Base-by-base conservation (phyloP, 2,113 vertebrate genomes). In the Oncorhynchus masou region DNA sequence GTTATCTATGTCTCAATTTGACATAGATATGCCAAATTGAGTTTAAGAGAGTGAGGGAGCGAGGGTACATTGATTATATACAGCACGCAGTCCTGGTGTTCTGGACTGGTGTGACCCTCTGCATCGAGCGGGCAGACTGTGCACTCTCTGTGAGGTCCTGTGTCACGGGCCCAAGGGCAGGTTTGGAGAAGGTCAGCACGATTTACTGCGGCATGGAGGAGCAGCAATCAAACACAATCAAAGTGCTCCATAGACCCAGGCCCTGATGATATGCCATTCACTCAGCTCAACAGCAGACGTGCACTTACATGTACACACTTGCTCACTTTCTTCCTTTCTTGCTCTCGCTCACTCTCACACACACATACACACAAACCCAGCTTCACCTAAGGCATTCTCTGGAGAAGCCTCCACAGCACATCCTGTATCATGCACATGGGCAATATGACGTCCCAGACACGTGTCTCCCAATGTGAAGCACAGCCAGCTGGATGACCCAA, bases 401-500 rank as follows among this genome's bases (percentile, higher is more conserved):
- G 39, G 39, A 11, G 39, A 12, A 45, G 2, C 6, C 54, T 62
- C 59, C 59, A 62, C 59, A 2, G 9, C n/a, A 62, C n/a, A 11
- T 62, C 7, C 19, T 62, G 54, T 54, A 19, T 54, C 59, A 22
- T 13, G 59, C 19, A 62, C 59, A 24, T 54, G 16, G 16, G 59
- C 59, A 62, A 62, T 60, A 45, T 70, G 51, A 54, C 19, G 48
- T 71, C 49, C 39, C 65, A 57, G 20, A 39, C 16, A 60, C 16
- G 48, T 72, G 45, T 31, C 54, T 27, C 24, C 45, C 22, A 65
- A 68, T 39, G 45, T 57, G 76, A 67, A 31, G 54, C 39, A n/a
- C 62, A 25, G 4, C 13, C 62, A 67, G n/a, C 76, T 67, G 64
- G 45, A 71, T 71, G 70, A n/a, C 70, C 39, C 13, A 45, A 67